Evolutionary conservation across 2,797 vertebrate genomes (phyloP).

Genomic region (Propithecus deckenii): DNA sequence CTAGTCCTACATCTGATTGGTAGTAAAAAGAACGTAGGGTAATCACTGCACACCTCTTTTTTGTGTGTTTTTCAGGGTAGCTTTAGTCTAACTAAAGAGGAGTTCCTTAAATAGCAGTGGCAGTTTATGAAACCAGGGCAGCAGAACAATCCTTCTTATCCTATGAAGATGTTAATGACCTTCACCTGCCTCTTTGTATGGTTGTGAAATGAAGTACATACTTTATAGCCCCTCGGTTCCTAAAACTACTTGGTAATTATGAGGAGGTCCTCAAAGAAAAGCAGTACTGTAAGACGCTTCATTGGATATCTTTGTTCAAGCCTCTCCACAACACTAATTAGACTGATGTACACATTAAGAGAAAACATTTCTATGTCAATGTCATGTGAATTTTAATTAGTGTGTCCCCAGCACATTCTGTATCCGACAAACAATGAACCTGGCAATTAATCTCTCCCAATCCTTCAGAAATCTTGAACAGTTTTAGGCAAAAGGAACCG

Average conservation of each 20-base stretch:
- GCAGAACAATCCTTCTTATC: not conserved
- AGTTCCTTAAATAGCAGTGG: not conserved
- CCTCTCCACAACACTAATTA: not conserved
- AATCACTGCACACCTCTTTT: not conserved
- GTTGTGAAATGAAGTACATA: not conserved
- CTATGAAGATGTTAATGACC: not conserved
- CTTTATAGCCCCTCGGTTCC: not conserved
- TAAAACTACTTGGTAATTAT: not conserved
- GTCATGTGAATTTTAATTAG: conserved; percentile 9
- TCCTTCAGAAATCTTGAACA: conserved; percentile 31
- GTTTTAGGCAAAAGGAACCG: not conserved
- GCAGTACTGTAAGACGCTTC: not conserved
- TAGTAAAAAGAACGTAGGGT: not conserved
- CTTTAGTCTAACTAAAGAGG: not conserved
- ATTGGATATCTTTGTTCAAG: not conserved
- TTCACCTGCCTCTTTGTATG: not conserved
- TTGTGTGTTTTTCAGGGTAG: not conserved
- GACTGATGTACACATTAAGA: not conserved
- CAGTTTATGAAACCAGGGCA: conserved; percentile 8
- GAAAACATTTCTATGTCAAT: not conserved
- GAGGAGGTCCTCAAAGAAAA: not conserved
- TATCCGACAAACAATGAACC: conserved; percentile 39
- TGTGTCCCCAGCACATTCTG: not conserved
- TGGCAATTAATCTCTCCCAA: conserved; percentile 44
- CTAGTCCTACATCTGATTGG: not conserved